Conservation (phyloP, 2,888 invertebrate genomes). For the Conops quadrifasciatus region DNA sequence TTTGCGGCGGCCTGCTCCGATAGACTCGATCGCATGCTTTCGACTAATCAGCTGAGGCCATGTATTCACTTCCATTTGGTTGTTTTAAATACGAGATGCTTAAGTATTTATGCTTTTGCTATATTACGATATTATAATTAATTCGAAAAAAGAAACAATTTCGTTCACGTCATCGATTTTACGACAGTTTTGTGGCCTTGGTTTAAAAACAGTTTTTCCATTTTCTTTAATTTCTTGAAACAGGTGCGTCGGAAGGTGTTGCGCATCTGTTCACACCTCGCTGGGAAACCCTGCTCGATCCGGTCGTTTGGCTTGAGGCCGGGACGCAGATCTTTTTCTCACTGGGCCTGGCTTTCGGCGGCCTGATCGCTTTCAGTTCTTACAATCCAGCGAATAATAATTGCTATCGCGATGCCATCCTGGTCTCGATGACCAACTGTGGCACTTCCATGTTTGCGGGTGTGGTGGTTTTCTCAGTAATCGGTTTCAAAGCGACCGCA, state of each 20-base stretch:
- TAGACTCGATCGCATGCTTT: slow-evolving; percentile 37
- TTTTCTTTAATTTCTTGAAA: slow-evolving; percentile 18
- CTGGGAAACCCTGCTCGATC: slow-evolving; percentile 90
- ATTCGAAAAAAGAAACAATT: background rate
- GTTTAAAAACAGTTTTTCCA: background rate
- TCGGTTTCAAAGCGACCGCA: slow-evolving; percentile 81
- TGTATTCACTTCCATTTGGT: slow-evolving; percentile 40
- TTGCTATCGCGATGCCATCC: slow-evolving; percentile 91
- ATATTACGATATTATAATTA: background rate
- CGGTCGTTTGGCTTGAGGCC: slow-evolving; percentile 96
- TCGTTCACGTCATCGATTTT: too few species aligned
- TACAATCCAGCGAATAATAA: slow-evolving; percentile 98
- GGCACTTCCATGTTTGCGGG: slow-evolving; percentile 97
- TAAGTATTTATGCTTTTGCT: background rate
- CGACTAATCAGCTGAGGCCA: slow-evolving; percentile 41
- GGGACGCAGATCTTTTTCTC: slow-evolving; percentile 98
- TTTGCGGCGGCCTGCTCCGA: slow-evolving; percentile 39
- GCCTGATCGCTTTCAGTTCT: slow-evolving; percentile 90
- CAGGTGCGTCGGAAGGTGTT: slow-evolving; percentile 75
- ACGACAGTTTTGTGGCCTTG: background rate
- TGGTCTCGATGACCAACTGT: slow-evolving; percentile 92
- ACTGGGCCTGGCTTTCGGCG: slow-evolving; percentile 93
- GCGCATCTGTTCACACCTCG: slow-evolving; percentile 90
- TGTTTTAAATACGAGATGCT: background rate
- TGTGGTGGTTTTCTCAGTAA: slow-evolving; percentile 93